Percentiles rank a stretch among this genome's conserved stretches.
Conservation (phyloP, 2,888 invertebrate species). For the Macropis europaea region DNA sequence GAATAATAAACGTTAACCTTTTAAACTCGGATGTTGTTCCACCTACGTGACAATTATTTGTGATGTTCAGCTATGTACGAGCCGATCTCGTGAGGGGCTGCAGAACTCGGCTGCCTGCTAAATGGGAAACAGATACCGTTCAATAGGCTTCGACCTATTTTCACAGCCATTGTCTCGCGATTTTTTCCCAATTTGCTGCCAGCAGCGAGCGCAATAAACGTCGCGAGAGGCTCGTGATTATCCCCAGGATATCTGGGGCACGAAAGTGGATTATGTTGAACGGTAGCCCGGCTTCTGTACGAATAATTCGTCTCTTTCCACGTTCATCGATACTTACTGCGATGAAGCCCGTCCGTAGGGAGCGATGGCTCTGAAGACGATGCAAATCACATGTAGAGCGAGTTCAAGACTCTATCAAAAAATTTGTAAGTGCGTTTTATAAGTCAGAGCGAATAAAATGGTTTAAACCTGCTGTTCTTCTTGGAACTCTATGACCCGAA, state of each 20-base stretch:
- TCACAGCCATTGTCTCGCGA: slow-evolving; percentile 14
- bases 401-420: too few species aligned
- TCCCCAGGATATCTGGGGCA: slow-evolving; percentile 61
- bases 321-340: slow-evolving; percentile 42
- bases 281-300: not conserved
- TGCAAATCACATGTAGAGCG: too few species aligned
- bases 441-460: too few species aligned
- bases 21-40: slow-evolving; percentile 11
- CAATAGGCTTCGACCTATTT: slow-evolving; percentile 16
- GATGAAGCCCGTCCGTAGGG: not conserved
- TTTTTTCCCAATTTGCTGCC: slow-evolving; percentile 3
- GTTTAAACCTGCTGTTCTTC: too few species aligned
- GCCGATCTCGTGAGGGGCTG: not conserved
- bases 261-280: slow-evolving; percentile 62
- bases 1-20: slow-evolving; percentile 33
- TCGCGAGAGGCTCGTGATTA: slow-evolving; percentile 30
- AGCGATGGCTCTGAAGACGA: too few species aligned
- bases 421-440: too few species aligned
- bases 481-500: too few species aligned
- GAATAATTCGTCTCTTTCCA: slow-evolving; percentile 43
- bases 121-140: slow-evolving; percentile 10
- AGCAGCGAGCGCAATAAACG: slow-evolving; percentile 19
- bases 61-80: not conserved
- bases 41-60: slow-evolving; percentile 26
- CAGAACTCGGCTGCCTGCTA: not conserved